These are phyloP conservation scores for Napeogenes sylphis DNA, from an alignment of 2,888 invertebrate species.

Conservation along the genomic window DNA sequence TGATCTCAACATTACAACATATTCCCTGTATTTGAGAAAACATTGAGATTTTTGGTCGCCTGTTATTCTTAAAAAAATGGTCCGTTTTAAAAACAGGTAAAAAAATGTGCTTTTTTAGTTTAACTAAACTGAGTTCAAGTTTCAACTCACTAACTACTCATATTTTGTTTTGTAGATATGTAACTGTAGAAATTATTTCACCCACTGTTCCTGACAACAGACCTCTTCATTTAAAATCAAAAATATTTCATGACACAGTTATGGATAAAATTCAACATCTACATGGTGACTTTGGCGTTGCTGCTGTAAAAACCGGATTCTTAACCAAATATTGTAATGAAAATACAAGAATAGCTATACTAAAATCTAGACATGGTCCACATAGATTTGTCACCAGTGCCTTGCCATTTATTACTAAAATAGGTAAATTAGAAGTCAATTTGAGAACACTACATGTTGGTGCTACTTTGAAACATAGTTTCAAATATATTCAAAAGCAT, in stretches of 20 bases:
- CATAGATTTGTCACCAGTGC: conserved; percentile 83
- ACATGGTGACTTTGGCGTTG: conserved; percentile 87
- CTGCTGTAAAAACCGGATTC: conserved; percentile 83
- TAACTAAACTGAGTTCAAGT: not conserved
- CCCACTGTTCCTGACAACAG: conserved; percentile 67
- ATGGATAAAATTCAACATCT: conserved; percentile 80
- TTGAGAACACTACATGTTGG: conserved; percentile 84
- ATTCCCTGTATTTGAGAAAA: no score
- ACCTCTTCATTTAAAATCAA: conserved; percentile 70
- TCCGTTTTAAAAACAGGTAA: conserved; percentile 82
- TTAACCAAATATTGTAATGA: conserved; percentile 88
- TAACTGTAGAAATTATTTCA: conserved; percentile 81
- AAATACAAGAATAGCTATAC: conserved; percentile 84
- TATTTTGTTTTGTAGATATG: conserved; percentile 72
- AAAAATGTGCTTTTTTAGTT: not conserved
- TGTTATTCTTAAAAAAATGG: conserved; percentile 53
- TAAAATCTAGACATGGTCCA: conserved; percentile 85
- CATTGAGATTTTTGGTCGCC: not conserved
- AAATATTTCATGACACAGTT: conserved; percentile 76
- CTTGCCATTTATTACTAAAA: conserved; percentile 82
- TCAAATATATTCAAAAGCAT: conserved; percentile 82
- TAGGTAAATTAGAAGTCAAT: conserved; percentile 79
- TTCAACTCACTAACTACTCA: not conserved
- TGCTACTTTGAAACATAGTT: conserved; percentile 88
- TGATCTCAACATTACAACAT: no score